Evolutionary conservation across 2,888 invertebrate genomes (phyloP), one percentile per base, ranked within the genome.

Genomic region (Pristionchus exspectatus): DNA sequence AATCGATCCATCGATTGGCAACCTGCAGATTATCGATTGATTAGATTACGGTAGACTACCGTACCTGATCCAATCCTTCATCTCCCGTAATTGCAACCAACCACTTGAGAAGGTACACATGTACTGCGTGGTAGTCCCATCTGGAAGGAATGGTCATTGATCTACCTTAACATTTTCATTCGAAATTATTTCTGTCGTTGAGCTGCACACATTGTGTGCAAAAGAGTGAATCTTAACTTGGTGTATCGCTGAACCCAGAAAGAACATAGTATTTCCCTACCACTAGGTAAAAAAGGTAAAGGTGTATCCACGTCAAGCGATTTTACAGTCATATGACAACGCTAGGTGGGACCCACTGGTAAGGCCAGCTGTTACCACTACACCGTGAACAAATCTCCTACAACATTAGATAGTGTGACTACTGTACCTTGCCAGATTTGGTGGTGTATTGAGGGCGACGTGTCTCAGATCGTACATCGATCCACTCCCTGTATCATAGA

Each of bases 41-140:
- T 50, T 50, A 14, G 44, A 72, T 27, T 81, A 30, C 69, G 30
- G 74, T 74, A 74, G 7, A 21, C 38, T 38, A 74, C 38, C 21
- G 74, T 74, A 92, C 90, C 74, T 92, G 91, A 81, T 93, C 90
- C 21, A 93, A 88, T 33, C 89, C 56, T 66, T 91, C 63, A 96
- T 94, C 93, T 24, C 93, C 93, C 93, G 98, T 97, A 81, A 99
- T 97, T 0, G 98, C 97, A 69, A 97, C 97, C 91, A 99, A 96
- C 91, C 98, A 96, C 89, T 96, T 95, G 86, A 96, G 94, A 95
- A 99, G 98, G 96, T 98, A 98, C 44, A 99, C 97, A 95, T 99
- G 99, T 0, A 98, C 98, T 0, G 98, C 97, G 96, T 99, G 99
- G 95, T 99, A 99, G 95, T 99, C 99, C 98, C 99, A 98, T 90